Conservation (phyloP, 2,888 invertebrate species). For the Slavum lentiscoides region DNA sequence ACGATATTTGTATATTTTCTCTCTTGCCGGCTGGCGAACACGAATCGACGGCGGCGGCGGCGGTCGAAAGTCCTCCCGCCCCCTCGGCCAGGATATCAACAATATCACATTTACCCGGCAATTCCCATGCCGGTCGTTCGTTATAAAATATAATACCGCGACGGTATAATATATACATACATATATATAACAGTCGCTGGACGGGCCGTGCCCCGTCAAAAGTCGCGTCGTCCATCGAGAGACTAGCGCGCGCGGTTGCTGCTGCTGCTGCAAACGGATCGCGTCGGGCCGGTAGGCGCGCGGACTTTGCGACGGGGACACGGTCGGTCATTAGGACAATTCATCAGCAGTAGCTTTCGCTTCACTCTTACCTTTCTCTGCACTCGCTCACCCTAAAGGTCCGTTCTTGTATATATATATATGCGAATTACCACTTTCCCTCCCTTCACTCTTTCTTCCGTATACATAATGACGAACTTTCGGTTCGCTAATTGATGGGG, state of each 20-base stretch:
- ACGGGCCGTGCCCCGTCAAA: slow-evolving; percentile 29
- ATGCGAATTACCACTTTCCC: neutral
- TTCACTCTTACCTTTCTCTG: slow-evolving; percentile 42
- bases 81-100: no score
- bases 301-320: slow-evolving; percentile 9
- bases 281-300: no score
- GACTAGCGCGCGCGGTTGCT: slow-evolving; percentile 8
- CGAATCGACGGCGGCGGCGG: slow-evolving; percentile 18
- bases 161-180: no score
- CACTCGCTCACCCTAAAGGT: neutral
- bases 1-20: slow-evolving; percentile 1
- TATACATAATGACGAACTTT: slow-evolving; percentile 50
- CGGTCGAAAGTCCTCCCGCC: neutral
- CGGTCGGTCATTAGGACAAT: slow-evolving; percentile 51
- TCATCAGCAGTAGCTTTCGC: slow-evolving; percentile 46
- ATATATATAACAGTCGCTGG: neutral
- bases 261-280: no score
- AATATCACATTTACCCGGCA: neutral
- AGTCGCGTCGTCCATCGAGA: slow-evolving; percentile 33
- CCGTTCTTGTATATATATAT: neutral
- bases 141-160: neutral
- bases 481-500: slow-evolving; percentile 52
- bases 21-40: neutral
- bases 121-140: slow-evolving; percentile 50
- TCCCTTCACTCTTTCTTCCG: slow-evolving; percentile 5